These are phyloP conservation scores for Balaenoptera acutorostrata DNA, from an alignment of 2,113 vertebrate genomes.

Conservation along the genomic window DNA sequence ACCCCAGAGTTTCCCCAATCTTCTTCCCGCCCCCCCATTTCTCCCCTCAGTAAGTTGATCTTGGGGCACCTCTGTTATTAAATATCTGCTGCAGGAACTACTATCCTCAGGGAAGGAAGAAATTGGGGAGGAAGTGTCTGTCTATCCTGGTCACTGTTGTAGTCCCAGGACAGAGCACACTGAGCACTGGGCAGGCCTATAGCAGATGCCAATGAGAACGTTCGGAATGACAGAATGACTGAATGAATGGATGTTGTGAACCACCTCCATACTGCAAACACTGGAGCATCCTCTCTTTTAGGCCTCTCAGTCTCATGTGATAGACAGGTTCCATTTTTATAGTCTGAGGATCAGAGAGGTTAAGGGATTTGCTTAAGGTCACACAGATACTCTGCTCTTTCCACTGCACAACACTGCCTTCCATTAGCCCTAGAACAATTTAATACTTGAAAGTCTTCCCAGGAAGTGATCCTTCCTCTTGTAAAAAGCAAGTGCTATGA, in stretches of 20 bases:
- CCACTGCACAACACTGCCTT: accelerated
- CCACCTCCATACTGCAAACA: neutral
- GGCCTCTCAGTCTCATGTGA: neutral
- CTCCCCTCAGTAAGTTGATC: neutral
- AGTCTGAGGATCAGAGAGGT: neutral
- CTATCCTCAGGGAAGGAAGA: neutral
- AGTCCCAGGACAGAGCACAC: neutral
- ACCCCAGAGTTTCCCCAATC: neutral
- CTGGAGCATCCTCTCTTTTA: neutral
- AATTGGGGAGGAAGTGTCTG: neutral
- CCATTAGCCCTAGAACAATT: neutral
- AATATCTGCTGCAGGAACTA: neutral
- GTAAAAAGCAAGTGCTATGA: neutral
- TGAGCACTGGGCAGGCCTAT: accelerated
- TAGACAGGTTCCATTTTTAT: neutral
- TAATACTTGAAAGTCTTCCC: neutral
- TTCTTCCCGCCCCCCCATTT: neutral
- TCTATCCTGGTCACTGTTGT: accelerated
- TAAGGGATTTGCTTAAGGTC: neutral
- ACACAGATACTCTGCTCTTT: neutral
- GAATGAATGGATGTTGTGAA: neutral
- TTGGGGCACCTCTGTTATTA: neutral
- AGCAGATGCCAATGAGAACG: neutral
- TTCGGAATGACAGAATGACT: neutral
- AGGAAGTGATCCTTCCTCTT: neutral